Base-by-base conservation (phyloP, 2,888 invertebrate species). In the Homarus gammarus region DNA sequence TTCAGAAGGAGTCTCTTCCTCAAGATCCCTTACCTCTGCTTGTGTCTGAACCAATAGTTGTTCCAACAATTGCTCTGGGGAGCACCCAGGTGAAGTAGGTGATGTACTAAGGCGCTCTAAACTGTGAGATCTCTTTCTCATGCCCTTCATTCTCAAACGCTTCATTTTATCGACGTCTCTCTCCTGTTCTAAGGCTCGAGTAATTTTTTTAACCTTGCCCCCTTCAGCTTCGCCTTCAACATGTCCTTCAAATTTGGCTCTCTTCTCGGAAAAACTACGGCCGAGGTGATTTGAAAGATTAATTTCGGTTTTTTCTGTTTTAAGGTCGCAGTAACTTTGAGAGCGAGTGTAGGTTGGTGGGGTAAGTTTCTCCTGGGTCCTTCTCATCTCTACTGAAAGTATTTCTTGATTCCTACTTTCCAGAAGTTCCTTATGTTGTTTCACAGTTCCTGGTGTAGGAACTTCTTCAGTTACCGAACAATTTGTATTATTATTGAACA, bases 211-310 rank as follows among this genome's bases (percentile, higher is more conserved):
- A 10, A 92, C 92, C 27, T 79, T 79, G 22, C 90, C 89, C 40
- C 72, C 79, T 36, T 90, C 75, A 18, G 70, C 31, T 38, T 77
- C 87, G 33, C 56, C 51, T 86, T 90, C 90, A 33, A 72, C 27
- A 3, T 70, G 81, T 12, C 84, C 84, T 44, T 88, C 91, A 82
- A 84, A 88, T 36, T 90, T 92, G n/a, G 90, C 90, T 33, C 87
- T 75, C 77, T 92, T 92, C 68, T 92, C 90, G 18, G 90, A 90
- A 64, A 89, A 90, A 61, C 90, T 92, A 5, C 90, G 89, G 38
- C 77, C 78, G n/a, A 79, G 72, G 10, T 40, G 49, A 70, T 83
- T 51, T 36, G 44, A 31, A 49, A 49, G 61, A 40, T 31, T 61
- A 5, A 31, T 40, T 44, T 72, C 49, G 18, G 33, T n/a, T 44